These are phyloP conservation scores for Falcaria lacertinaria DNA, from an alignment of 2,888 invertebrate genomes.

Conservation along the genomic window DNA sequence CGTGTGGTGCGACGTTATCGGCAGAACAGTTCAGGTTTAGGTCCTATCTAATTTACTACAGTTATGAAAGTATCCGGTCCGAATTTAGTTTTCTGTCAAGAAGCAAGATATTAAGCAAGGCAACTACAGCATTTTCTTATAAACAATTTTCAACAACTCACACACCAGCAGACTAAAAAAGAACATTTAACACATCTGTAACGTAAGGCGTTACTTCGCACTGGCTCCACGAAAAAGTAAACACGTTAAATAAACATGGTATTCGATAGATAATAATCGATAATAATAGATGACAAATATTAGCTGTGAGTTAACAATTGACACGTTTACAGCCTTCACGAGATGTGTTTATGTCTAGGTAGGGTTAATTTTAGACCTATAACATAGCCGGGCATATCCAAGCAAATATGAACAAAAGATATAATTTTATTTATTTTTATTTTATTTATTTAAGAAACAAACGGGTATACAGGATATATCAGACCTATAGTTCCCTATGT, in stretches of 20 bases:
- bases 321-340: constrained; percentile 17
- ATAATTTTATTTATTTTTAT: too few species aligned
- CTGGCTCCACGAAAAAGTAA: background rate
- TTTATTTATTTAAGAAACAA: too few species aligned
- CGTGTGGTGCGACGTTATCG: too few species aligned
- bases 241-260: constrained; percentile 1
- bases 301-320: constrained; percentile 3
- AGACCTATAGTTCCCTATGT: too few species aligned
- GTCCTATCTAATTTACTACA: too few species aligned
- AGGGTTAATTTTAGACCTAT: background rate
- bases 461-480: too few species aligned
- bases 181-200: background rate
- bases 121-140: too few species aligned
- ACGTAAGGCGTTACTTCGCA: background rate
- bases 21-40: too few species aligned
- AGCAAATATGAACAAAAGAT: too few species aligned
- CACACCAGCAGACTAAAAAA: background rate
- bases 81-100: too few species aligned
- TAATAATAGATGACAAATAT: constrained; percentile 10
- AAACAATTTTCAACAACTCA: background rate
- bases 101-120: too few species aligned
- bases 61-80: too few species aligned
- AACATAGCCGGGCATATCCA: background rate
- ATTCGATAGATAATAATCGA: constrained; percentile 4
- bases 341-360: constrained; percentile 5